Evolutionary conservation across 2,797 vertebrate genomes (phyloP).

Genomic region (Chaetodon trifasciatus): DNA sequence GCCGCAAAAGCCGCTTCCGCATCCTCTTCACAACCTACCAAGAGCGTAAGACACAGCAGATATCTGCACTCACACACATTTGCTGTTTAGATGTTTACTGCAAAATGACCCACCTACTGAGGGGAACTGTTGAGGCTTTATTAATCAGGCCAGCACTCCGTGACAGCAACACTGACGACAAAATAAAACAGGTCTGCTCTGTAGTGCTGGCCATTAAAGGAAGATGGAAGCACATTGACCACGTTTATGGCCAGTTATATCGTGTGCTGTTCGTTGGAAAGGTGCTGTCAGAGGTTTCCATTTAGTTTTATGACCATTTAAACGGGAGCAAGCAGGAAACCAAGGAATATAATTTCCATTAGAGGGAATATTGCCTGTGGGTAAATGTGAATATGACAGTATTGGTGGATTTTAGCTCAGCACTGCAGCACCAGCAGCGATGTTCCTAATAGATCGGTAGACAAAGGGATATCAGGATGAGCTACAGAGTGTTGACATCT

Average conservation of each 20-base stretch:
- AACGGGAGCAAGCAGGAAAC: conserved; percentile 53
- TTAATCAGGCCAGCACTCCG: conserved; percentile 2
- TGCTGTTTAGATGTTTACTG: conserved; percentile 20
- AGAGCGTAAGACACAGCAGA: conserved; percentile 91
- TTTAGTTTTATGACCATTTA: conserved; percentile 69
- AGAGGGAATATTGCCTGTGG: conserved; percentile 38
- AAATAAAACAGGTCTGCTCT: conserved; percentile 49
- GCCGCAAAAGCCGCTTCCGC: conserved; percentile 94
- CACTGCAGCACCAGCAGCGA: conserved; percentile 6
- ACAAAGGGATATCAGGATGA: conserved; percentile 25
- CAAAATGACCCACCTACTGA: conserved; percentile 9
- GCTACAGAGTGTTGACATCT: conserved; percentile 21
- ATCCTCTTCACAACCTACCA: conserved; percentile 99
- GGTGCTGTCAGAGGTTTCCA: conserved; percentile 61
- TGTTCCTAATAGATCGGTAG: conserved; percentile 1
- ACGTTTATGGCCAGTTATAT: conserved; percentile 49
- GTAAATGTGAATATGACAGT: conserved; percentile 34
- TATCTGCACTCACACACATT: background rate
- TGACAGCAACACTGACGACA: conserved; percentile 17
- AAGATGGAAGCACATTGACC: conserved; percentile 33
- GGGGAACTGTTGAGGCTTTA: conserved; percentile 28
- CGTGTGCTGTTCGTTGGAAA: conserved; percentile 21
- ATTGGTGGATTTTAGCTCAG: conserved; percentile 31
- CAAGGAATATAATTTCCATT: conserved; percentile 50
- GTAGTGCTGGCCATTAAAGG: conserved; percentile 45